A percentile compares a stretch with the other conserved stretches of the same genome.
Conservation (phyloP, 2,888 invertebrate species). For the Hypolimnas misippus region DNA sequence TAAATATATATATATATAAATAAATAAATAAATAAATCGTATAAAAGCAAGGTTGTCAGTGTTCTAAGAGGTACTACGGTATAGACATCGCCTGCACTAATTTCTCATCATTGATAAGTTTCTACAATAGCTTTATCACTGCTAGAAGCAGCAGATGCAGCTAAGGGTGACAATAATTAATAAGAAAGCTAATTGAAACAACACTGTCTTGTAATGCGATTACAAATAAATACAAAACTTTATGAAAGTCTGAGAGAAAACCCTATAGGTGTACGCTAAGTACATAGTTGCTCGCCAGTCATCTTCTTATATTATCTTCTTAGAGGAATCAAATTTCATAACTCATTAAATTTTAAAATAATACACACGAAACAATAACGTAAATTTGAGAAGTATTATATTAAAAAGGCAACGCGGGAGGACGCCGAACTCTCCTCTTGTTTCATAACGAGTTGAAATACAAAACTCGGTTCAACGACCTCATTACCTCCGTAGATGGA, state of each 20-base stretch:
- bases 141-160: too few species aligned
- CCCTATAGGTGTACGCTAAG: too few species aligned
- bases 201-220: too few species aligned
- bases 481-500: constrained; percentile 35
- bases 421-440: constrained; percentile 28
- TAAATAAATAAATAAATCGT: not conserved
- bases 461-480: constrained; percentile 39
- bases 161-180: too few species aligned
- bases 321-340: not conserved
- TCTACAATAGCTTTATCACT: not conserved
- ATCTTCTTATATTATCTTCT: too few species aligned
- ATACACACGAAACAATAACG: not conserved
- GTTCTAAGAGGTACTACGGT: not conserved
- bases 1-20: too few species aligned
- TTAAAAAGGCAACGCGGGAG: constrained; percentile 18
- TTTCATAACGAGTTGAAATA: constrained; percentile 41
- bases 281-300: too few species aligned
- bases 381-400: constrained; percentile 17
- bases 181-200: too few species aligned
- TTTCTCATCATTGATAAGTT: not conserved
- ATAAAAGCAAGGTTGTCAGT: not conserved
- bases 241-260: too few species aligned
- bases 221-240: too few species aligned
- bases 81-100: not conserved
- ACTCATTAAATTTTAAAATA: not conserved